A percentile compares a stretch with the other conserved stretches of the same genome.
These are phyloP conservation scores for Vidua macroura DNA, from an alignment of 2,113 vertebrate species.

Conservation along the genomic window DNA sequence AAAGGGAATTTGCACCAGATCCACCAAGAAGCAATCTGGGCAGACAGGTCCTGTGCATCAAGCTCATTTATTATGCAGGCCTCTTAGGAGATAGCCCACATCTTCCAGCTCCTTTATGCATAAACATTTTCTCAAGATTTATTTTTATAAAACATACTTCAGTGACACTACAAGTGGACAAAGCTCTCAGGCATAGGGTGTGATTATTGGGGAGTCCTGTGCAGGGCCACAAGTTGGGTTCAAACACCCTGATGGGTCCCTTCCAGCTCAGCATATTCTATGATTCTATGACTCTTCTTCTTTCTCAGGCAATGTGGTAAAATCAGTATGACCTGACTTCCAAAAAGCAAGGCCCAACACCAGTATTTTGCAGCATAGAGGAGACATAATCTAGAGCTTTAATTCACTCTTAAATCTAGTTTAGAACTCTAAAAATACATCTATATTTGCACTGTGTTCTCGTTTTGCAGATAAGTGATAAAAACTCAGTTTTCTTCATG, in stretches of 20 bases:
- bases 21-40: neutral
- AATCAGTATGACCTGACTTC: neutral
- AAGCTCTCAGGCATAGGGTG: accelerated
- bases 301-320: neutral
- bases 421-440: conserved; percentile 21
- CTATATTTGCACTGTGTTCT: conserved; percentile 26
- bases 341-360: neutral
- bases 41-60: neutral
- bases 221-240: neutral
- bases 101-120: neutral
- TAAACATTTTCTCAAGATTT: neutral
- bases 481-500: neutral
- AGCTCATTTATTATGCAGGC: neutral
- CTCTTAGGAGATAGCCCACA: neutral
- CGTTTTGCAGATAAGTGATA: conserved; percentile 1
- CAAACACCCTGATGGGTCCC: neutral
- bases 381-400: neutral
- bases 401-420: conserved; percentile 5
- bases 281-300: neutral
- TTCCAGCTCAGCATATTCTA: neutral
- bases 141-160: neutral
- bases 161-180: neutral
- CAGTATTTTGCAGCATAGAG: neutral
- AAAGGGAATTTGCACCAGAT: neutral
- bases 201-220: neutral